Evolutionary conservation across 2,888 invertebrate species (phyloP), one percentile per base, ranked within the genome.

Genomic region (Bombylius discolor): DNA sequence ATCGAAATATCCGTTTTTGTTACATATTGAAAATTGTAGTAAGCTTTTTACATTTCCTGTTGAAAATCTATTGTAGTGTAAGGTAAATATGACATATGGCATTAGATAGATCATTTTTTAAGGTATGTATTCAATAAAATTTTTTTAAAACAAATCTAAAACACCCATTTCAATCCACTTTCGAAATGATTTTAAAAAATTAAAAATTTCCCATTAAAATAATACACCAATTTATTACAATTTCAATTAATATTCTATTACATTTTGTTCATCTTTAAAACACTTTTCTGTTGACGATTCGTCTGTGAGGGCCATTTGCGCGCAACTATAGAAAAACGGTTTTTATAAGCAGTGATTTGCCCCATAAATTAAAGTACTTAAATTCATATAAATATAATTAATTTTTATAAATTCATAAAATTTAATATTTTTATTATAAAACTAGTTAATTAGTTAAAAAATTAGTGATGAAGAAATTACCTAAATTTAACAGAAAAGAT

Each of bases 321-420:
- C 60, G 60, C 60, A 60, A 60, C 60, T 57, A 55, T 50, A 50
- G 42, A 56, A 54, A 58, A 60, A 58, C 57, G 56, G 58, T 56
- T 56, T 54, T 59, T 14, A 53, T 45, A 55, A 56, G 56, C 52
- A 53, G 57, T 50, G 32, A 46, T 49, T 59, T 59, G 53, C 46
- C 52, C 45, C 46, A 23, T 13, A 42, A 57, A 57, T 52, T 57
- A 50, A 42, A 36, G 31, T 34, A 48, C 47, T 46, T 55, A 47
- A 51, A 49, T 50, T 14, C 34, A 48, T 36, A n/a, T 50, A 42
- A 23, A 48, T 51, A 12, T 23, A 14, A 39, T 31, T 53, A 45
- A 57, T 52, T 55, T 23, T 53, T 46, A 36, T 51, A 50, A 36
- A 45, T 32, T 45, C 23, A 14, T 44, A 57, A 57, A 59, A 46